Conservation (phyloP, 2,797 vertebrate species). For the Alosa sapidissima region DNA sequence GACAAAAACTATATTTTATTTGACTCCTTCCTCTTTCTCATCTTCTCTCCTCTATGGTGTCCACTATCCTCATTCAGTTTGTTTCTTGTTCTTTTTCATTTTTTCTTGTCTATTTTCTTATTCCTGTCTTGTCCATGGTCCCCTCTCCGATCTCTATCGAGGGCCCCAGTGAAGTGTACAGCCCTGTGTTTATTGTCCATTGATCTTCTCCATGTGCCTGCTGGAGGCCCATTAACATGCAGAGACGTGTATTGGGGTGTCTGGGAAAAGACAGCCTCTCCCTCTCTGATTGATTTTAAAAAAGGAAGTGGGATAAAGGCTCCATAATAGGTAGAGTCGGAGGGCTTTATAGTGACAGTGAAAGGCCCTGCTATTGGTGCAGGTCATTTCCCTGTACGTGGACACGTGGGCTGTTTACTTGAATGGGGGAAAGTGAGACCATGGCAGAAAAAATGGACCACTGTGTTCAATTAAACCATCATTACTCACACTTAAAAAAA, state of each 20-base stretch:
- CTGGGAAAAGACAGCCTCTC: conserved; percentile 63
- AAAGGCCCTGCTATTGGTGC: neutral
- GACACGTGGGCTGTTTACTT: neutral
- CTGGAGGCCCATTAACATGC: conserved; percentile 65
- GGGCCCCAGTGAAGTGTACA: conserved; percentile 43
- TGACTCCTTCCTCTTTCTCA: neutral
- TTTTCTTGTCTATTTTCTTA: neutral
- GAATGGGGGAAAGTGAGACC: neutral
- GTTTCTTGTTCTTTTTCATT: neutral
- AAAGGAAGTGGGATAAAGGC: neutral
- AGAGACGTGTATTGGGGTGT: conserved; percentile 53
- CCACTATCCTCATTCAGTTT: neutral
- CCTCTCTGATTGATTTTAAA: conserved; percentile 25
- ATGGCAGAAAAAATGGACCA: neutral
- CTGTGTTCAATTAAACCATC: neutral
- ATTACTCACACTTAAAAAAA: neutral
- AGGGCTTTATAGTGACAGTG: neutral
- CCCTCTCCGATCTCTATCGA: conserved; percentile 56
- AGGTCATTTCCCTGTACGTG: neutral
- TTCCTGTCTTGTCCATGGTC: conserved; percentile 42
- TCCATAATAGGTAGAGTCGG: neutral
- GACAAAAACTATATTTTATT: neutral
- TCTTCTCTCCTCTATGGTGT: neutral
- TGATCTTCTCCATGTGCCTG: neutral
- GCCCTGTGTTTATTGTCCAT: conserved; percentile 23